Base-by-base conservation (phyloP, 2,797 vertebrate genomes). In the Varecia variegata region DNA sequence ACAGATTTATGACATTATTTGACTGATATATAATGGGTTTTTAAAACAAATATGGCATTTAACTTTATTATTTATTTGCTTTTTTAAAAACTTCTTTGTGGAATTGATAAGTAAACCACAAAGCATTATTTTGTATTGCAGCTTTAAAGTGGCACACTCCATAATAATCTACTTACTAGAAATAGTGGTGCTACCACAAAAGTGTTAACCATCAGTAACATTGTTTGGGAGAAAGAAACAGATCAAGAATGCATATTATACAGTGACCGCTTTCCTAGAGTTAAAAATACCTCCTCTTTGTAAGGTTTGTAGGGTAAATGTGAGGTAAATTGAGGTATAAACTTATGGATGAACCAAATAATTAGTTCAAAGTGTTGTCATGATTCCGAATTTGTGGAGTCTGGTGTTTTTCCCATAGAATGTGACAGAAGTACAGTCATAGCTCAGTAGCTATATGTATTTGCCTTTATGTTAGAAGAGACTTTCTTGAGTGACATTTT, bases 81-180 rank as follows among this genome's bases (percentile, higher is more conserved):
- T 95, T 95, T 45, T 5, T 73, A 94, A 95, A 86, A 54, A 21
- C 7, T 94, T 95, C 43, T 58, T 90, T 92, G 76, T 97, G 97
- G 93, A 97, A 96, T 70, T n/a, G 12, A 70, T 91, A 40, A 62
- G 17, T 38, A 88, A 87, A 90, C 7, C 54, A 50, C 74, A 32
- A 70, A 70, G 0, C n/a, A n/a, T 38, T 94, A 86, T 96, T 97
- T 98, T 98, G 98, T 99, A 98, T 99, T 98, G 98, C 98, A 98
- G 98, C 98, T 99, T 98, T 98, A 98, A 98, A 98, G 98, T 97
- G 98, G 97, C 98, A 73, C 97, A 9, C 95, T 98, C 97, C 96
- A 96, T 97, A 97, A 96, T 94, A 97, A 97, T 87, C 96, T 97
- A 93, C 98, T 98, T 43, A 70, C 96, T 97, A 97, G 98, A 86